Conservation (phyloP, 92 coral and sea anemone genomes). For the Nematostella vectensis region DNA sequence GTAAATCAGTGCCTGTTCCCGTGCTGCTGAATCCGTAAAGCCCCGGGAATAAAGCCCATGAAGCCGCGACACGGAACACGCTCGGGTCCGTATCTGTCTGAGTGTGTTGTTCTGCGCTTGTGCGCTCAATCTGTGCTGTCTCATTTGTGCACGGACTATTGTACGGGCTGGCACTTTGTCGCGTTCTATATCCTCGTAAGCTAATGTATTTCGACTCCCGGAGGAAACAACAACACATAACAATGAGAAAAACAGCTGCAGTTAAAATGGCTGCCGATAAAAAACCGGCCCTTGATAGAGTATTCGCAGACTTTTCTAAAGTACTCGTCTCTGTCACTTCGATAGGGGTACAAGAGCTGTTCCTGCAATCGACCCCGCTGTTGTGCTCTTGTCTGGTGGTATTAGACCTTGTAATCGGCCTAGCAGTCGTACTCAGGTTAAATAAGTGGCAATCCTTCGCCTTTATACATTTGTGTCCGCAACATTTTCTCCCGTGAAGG, state of each 20-base stretch:
- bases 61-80: slow-evolving; percentile 1
- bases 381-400: slow-evolving; percentile 1
- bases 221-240: slow-evolving; percentile 54
- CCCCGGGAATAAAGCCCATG: slow-evolving; percentile 21
- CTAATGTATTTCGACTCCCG: slow-evolving; percentile 36
- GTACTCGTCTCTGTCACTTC: slow-evolving; percentile 5
- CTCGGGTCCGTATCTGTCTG: not conserved
- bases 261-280: slow-evolving; percentile 63
- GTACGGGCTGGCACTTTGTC: slow-evolving; percentile 3
- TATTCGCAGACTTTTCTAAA: slow-evolving; percentile 2
- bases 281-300: slow-evolving; percentile 50
- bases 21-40: slow-evolving; percentile 11
- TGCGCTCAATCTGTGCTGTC: not conserved
- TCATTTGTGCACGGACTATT: not conserved
- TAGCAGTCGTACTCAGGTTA: slow-evolving; percentile 16
- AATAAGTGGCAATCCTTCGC: slow-evolving; percentile 12
- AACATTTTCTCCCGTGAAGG: slow-evolving; percentile 12
- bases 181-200: slow-evolving; percentile 19
- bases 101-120: not conserved
- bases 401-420: slow-evolving; percentile 3
- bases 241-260: slow-evolving; percentile 43
- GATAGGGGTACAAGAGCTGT: not conserved
- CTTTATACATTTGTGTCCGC: slow-evolving; percentile 19
- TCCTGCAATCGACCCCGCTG: slow-evolving; percentile 1
- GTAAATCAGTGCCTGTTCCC: not conserved